phyloP scores from a whole-genome alignment of 2,888 invertebrate genomes.

The Cotesia congregata region DNA sequence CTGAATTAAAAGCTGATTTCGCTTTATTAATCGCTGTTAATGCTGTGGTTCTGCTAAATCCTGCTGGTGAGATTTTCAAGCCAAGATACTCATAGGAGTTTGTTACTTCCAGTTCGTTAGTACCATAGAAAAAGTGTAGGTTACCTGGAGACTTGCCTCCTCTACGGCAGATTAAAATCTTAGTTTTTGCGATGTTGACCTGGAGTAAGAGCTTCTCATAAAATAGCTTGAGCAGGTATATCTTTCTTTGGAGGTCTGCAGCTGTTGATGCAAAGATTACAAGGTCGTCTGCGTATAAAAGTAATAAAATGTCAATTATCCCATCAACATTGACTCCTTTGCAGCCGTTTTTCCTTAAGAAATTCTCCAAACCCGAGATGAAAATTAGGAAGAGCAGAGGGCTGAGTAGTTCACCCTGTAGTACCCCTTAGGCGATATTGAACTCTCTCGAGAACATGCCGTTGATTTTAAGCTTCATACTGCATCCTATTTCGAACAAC shows the following conservation, averaged over 20 bases:
- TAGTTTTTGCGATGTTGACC: slow-evolving; percentile 36
- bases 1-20: slow-evolving; percentile 23
- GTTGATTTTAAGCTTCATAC: not conserved
- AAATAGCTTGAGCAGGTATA: slow-evolving; percentile 21
- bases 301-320: not conserved
- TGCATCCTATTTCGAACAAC: not conserved
- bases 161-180: slow-evolving; percentile 11
- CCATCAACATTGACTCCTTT: not conserved
- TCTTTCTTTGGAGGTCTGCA: slow-evolving; percentile 16
- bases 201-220: slow-evolving; percentile 25
- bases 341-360: not conserved
- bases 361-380: not conserved
- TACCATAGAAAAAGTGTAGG: not conserved
- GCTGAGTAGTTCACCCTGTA: slow-evolving; percentile 22
- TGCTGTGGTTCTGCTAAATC: slow-evolving; percentile 12
- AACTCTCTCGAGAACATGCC: not conserved
- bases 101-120: slow-evolving; percentile 21
- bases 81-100: slow-evolving; percentile 37
- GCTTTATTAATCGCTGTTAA: slow-evolving; percentile 22
- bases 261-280: not conserved
- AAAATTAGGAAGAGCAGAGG: slow-evolving; percentile 20
- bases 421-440: not conserved
- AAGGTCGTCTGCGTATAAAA: slow-evolving; percentile 17
- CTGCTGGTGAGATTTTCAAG: slow-evolving; percentile 34
- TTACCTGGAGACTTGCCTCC: not conserved